Evolutionary conservation across 1,140 invertebrate genomes (phyloP).

Genomic region (Hyles vespertilio): DNA sequence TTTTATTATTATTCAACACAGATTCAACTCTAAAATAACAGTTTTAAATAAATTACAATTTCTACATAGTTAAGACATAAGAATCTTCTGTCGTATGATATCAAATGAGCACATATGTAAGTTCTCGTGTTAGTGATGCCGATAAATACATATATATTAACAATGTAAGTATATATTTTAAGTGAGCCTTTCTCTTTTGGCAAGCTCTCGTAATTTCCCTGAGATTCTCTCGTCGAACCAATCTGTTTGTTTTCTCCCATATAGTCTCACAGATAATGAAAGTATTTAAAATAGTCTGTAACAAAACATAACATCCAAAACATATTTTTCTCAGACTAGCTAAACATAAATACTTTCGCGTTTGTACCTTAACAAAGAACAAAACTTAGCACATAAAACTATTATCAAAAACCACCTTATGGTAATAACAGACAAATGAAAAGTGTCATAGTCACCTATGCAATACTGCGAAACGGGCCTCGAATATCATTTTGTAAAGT

Average conservation of each 20-base stretch:
- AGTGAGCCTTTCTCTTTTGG: slow-evolving; percentile 3
- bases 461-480: slow-evolving; percentile 11
- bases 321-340: slow-evolving; percentile 30
- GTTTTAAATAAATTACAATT: slow-evolving; percentile 55
- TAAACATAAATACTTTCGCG: slow-evolving; percentile 43
- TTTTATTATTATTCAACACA: slow-evolving; percentile 64
- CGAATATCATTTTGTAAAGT: slow-evolving; percentile 15
- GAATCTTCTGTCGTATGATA: slow-evolving; percentile 37
- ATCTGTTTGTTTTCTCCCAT: too few relatives aligned
- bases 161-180: neutral
- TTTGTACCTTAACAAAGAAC: slow-evolving; percentile 40
- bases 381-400: slow-evolving; percentile 38
- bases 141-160: too few relatives aligned
- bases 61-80: slow-evolving; percentile 25
- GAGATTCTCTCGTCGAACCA: slow-evolving; percentile 36
- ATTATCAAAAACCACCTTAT: slow-evolving; percentile 33
- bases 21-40: slow-evolving; percentile 58
- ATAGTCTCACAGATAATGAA: too few relatives aligned
- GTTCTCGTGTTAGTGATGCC: too few relatives aligned
- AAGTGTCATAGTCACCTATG: slow-evolving; percentile 15
- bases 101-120: slow-evolving; percentile 22
- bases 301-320: slow-evolving; percentile 23
- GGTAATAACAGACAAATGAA: slow-evolving; percentile 27
- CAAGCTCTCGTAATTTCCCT: slow-evolving; percentile 18
- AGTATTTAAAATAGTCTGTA: slow-evolving; percentile 7